phyloP scores from a whole-genome alignment of 2,888 invertebrate genomes.

The Cosmopolites sordidus region DNA sequence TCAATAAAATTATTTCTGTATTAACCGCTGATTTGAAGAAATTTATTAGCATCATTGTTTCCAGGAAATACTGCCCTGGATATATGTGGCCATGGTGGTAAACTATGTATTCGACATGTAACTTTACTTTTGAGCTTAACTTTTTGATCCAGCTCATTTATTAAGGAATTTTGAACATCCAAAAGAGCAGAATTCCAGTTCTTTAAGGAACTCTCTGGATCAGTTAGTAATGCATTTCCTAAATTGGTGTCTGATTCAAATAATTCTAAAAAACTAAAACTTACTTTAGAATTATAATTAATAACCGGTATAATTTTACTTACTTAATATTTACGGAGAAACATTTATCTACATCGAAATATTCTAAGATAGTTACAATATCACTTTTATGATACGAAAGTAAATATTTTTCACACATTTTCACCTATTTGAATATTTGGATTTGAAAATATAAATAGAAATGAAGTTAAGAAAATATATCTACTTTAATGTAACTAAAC shows the following conservation, averaged over 20 bases:
- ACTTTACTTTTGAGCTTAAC: constrained; percentile 55
- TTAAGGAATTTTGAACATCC: constrained; percentile 57
- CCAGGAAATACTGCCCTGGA: constrained; percentile 62
- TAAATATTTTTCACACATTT: constrained; percentile 49
- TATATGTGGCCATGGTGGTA: constrained; percentile 69
- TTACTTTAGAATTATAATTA: constrained; percentile 1
- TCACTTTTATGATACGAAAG: constrained; percentile 58
- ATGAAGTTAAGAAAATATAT: not conserved
- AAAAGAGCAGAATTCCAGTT: constrained; percentile 61
- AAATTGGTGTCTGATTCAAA: constrained; percentile 65
- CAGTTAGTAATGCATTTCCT: constrained; percentile 63
- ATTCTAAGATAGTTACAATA: constrained; percentile 58
- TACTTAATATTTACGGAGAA: constrained; percentile 69
- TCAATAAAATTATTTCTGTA: not conserved
- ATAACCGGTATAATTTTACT: constrained; percentile 29
- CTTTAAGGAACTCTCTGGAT: constrained; percentile 59
- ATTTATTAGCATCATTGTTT: constrained; percentile 66
- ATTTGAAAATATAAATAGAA: too few relatives aligned
- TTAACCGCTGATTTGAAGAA: constrained; percentile 67
- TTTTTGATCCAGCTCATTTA: constrained; percentile 44
- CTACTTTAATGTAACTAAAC: too few relatives aligned
- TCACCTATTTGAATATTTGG: too few relatives aligned
- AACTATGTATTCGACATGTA: constrained; percentile 61
- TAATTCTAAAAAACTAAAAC: constrained; percentile 60
- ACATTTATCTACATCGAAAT: constrained; percentile 57